Base-by-base conservation (phyloP, 2,797 vertebrate genomes). In the Chelon labrosus region DNA sequence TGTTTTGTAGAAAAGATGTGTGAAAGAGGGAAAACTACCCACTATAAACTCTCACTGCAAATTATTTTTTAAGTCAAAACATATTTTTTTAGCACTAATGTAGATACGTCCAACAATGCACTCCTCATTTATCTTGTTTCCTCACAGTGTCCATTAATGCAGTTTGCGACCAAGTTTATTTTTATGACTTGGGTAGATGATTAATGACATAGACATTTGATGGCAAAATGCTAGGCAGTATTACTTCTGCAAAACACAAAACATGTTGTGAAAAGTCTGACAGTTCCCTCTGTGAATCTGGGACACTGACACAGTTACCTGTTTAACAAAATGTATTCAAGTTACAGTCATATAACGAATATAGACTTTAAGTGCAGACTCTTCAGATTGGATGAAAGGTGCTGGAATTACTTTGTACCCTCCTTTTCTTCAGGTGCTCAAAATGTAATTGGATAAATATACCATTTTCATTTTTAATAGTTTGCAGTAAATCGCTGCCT, bases 71-170 rank as follows among this genome's bases (percentile, higher is more conserved):
- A 31, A 38, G 10, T 31, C 12, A 7, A 65, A 37, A 9, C 5
- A 10, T 16, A 16, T 54, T 74, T 67, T 74, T 46, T 1, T 58
- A 39, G 27, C 17, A n/a, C 25, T 13, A 59, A 37, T 0, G 0
- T 31, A 27, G 27, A 39, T 31, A 6, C n/a, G 27, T 4, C 6
- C 2, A 56, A 2, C 20, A 9, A 67, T 44, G n/a, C 49, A 64
- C 69, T 73, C 8, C 51, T 67, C 5, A 16, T 69, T 51, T 44
- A 7, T 17, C 38, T 38, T 10, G 46, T 49, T 19, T 19, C 46
- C 16, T 46, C 16, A 46, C 44, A 10, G 9, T 49, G 46, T 19
- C n/a, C n/a, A n/a, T 49, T 10, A n/a, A 17, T n/a, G n/a, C 13
- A 39, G 4, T 25, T 6, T 57, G 7, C 42, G 5, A 20, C 0